Base-by-base conservation (phyloP, 92 coral and sea anemone species). In the Zoanthus sansibaricus region DNA sequence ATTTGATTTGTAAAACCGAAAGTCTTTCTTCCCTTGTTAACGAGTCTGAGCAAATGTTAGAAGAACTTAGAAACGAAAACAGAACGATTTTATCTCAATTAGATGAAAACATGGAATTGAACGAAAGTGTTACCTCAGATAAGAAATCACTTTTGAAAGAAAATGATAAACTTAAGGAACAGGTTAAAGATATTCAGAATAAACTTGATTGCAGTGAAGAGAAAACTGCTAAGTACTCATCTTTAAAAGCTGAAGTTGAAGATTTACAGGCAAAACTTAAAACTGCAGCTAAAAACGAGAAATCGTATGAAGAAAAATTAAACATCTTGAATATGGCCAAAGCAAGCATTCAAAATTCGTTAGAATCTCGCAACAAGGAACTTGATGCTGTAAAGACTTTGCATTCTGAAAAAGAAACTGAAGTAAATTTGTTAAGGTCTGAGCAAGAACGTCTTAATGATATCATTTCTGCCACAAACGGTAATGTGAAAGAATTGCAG, bases 391-490 rank as follows among this genome's bases (percentile, higher is more conserved):
- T 91, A 52, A 91, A 84, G 44, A 86, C 61, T 73, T 90, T 86
- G 62, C 86, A 92, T 70, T 90, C 88, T 56, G 95, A 95, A 78
- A 92, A 86, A 88, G 87, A 80, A 58, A 46, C 92, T 9, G 99
- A 97, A 83, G 84, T 90, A 14, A 90, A 92, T 55, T 72, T 86
- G 47, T 79, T 97, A 78, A 91, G 88, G 44, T 69, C 86, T n/a
- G 95, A 95, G 78, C 88, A 92, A 83, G 92, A 86, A 72, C 92
- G 85, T 58, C 89, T 95, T 30, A 76, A 91, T 80, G 94, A 91
- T 54, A 71, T 88, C 31, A 88, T 92, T 18, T 80, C 93, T 15
- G 87, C 88, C 79, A 92, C 91, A 25, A 87, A 80, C 12, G 86
- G 87, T 14, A 64, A 72, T 6, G 72, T 87, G 21, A 92, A 91